Conservation (phyloP, 2,113 vertebrate genomes). For the Rhea pennata region DNA sequence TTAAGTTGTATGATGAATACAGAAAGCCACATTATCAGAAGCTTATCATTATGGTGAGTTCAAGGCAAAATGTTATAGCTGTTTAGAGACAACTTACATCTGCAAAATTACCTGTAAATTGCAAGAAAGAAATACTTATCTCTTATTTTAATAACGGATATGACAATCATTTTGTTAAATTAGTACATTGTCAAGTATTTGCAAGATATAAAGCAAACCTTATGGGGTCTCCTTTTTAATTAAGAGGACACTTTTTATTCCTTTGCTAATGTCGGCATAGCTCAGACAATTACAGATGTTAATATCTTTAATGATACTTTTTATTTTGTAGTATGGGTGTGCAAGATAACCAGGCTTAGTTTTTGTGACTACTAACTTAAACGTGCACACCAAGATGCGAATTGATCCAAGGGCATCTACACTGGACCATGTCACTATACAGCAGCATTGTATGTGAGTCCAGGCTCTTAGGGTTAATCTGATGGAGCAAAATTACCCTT, state of each 20-base stretch:
- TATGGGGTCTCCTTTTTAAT: neutral
- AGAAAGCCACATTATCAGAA: neutral
- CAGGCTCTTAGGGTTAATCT: neutral
- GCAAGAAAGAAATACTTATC: neutral
- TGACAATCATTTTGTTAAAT: neutral
- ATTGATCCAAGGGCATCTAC: rapidly evolving
- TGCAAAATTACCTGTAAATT: neutral
- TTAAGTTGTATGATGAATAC: neutral
- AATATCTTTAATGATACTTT: neutral
- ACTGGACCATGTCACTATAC: neutral
- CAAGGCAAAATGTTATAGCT: neutral
- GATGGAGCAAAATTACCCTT: neutral
- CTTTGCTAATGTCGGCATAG: neutral
- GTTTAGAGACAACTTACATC: neutral
- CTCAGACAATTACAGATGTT: neutral
- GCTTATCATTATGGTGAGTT: neutral
- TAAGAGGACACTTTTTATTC: neutral
- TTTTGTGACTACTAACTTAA: neutral
- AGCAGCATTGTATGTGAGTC: rapidly evolving
- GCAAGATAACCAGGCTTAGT: neutral
- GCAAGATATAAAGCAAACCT: neutral
- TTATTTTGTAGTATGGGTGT: neutral
- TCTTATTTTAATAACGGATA: neutral
- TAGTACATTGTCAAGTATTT: neutral
- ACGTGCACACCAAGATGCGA: neutral